Base-by-base conservation (phyloP, 2,797 vertebrate species). In the Anomalospiza imberbis region DNA sequence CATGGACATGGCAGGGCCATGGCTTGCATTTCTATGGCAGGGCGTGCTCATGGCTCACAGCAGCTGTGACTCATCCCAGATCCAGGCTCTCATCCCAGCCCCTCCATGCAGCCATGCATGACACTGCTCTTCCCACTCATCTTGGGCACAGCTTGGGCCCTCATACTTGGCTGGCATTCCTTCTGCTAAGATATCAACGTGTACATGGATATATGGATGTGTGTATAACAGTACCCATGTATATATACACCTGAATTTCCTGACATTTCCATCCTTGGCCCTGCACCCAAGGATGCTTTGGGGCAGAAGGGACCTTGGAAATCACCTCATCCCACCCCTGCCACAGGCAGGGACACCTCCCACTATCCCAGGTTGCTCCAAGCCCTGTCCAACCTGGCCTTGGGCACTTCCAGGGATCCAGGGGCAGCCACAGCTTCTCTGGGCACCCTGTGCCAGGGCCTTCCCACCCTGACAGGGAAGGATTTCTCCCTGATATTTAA, bases 301-400 rank as follows among this genome's bases (percentile, higher is more conserved):
- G 11, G 18, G 17, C 9, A 22, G 36, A 50, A 36, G 44, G 6
- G 9, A 65, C 16, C 7, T 44, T 51, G n/a, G 14, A 25, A 12
- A 6, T 7, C 51, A 44, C n/a, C 32, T 40, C 58, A 28, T 57
- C 6, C 50, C 58, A 50, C 3, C 24, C 45, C 44, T 84, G 9
- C 44, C 25, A 25, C 1, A 4, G 20, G 36, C 70, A 74, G 31
- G 44, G 26, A 24, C n/a, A 47, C 5, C 4, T 55, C 1, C 6
- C 40, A 6, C 29, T 12, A 0, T 4, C 47, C 40, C 63, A 47
- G 47, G 7, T 0, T 47, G 40, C 29, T 68, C 63, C 45, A 16
- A 65, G 5, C 17, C 42, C 50, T 1, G 0, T 58, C 61, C 63
- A 47, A 0, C 28, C 53, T 36, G 32, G 32, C 18, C 47, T 25